Percentiles rank a stretch among this genome's conserved stretches.
phyloP scores from a whole-genome alignment of 2,113 vertebrate species.

The Dryoscopus gambensis region DNA sequence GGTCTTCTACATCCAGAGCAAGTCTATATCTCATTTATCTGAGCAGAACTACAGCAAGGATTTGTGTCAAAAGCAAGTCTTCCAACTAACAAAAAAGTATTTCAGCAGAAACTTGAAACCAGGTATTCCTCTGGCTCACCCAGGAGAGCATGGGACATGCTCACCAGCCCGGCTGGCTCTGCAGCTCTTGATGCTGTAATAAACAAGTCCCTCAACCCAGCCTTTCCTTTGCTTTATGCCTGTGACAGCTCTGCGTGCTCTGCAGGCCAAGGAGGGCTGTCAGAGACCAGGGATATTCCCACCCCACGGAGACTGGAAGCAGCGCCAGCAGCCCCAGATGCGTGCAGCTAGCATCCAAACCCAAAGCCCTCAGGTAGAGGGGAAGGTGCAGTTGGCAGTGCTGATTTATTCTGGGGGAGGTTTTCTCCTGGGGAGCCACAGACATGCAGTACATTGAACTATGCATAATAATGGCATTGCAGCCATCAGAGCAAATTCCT shows the following conservation, averaged over 20 bases:
- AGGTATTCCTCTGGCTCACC: not conserved
- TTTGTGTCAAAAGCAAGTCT: not conserved
- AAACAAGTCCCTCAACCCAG: not conserved
- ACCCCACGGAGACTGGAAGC: not conserved
- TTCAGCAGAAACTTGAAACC: not conserved
- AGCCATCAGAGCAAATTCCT: not conserved
- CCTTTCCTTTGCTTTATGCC: not conserved
- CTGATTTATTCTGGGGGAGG: not conserved
- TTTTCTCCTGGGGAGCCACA: not conserved
- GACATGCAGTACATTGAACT: not conserved
- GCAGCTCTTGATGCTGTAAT: not conserved
- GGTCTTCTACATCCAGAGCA: fast-evolving
- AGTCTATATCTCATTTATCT: not conserved
- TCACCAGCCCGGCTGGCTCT: not conserved
- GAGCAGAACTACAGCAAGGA: not conserved
- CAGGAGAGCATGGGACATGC: not conserved
- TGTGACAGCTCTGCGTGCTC: not conserved
- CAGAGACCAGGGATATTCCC: not conserved
- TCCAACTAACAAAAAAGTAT: not conserved
- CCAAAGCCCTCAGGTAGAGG: not conserved
- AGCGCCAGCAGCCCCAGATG: fast-evolving
- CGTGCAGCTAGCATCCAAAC: not conserved
- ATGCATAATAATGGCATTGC: not conserved
- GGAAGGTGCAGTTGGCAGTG: not conserved
- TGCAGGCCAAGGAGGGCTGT: not conserved